Conservation (phyloP, 2,113 vertebrate genomes). For the Vicugna pacos region DNA sequence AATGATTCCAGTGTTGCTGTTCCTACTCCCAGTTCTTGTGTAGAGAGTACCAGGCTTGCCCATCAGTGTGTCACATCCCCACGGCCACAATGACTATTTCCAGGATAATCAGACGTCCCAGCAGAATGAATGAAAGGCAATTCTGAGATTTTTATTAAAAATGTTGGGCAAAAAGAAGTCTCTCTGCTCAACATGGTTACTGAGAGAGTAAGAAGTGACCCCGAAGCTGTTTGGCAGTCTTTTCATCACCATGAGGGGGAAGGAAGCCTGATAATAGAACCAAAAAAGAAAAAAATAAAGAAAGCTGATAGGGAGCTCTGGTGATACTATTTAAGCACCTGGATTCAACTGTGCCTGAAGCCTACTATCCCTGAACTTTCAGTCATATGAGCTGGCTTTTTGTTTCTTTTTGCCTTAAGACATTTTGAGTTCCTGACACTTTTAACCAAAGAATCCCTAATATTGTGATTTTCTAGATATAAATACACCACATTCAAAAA, state of each 20-base stretch:
- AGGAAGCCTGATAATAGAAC: neutral
- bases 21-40: neutral
- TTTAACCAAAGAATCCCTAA: neutral
- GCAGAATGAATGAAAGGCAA: neutral
- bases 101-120: neutral
- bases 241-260: neutral
- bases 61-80: neutral
- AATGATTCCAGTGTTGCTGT: neutral
- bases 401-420: neutral
- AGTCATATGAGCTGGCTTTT: neutral
- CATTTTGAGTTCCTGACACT: neutral
- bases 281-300: neutral
- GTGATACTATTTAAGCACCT: neutral
- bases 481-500: neutral
- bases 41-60: neutral
- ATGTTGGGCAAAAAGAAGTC: neutral
- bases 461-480: neutral
- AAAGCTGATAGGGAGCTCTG: neutral
- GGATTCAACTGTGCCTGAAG: neutral
- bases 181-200: neutral
- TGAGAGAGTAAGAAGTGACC: neutral
- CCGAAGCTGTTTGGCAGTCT: neutral
- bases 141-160: neutral
- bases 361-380: neutral
- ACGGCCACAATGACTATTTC: neutral